Evolutionary conservation across 1,140 invertebrate species (phyloP), one percentile per base, ranked within the genome.

Genomic region (Drosophila insularis): DNA sequence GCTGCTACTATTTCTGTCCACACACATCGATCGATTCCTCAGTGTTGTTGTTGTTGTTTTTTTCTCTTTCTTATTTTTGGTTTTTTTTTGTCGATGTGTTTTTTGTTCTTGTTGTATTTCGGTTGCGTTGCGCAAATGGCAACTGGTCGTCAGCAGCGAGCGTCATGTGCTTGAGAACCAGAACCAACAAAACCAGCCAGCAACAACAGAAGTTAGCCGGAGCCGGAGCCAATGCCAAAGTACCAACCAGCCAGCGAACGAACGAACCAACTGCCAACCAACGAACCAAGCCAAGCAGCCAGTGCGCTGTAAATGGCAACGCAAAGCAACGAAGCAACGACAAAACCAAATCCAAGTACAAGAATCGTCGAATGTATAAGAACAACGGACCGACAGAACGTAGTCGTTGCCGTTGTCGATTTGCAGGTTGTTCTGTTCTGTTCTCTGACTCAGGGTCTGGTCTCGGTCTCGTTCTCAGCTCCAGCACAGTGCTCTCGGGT

Each of bases 61-160:
- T 35, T 68, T 60, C 50, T 55, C 35, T 37, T 37, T 62, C 63
- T 75, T 71, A 40, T 37, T 61, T 63, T 5, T 63, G 17, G 63
- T 66, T 60, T 39, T 53, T 27, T 27, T 4, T 27, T 27, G 23
- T 4, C 23, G 23, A 27, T 64, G 66, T 77, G 46, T 50, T 65
- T 32, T 63, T 53, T 58, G 68, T 63, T 75, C 43, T 40, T 69
- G 66, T 63, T 66, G 53, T 69, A 68, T 77, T 79, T 85, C 60
- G 67, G 74, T 46, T 78, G 77, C 70, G 81, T 81, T 85, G 81
- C 81, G 78, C 78, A 78, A 86, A 75, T 81, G 81, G 81, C 81
- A 86, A 85, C 74, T 85, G 78, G 67, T 85, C 67, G 81, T 69
- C 66, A 63, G 64, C 39, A 50, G 17, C 17, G 17, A 50, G 43